Evolutionary conservation across 2,888 invertebrate species (phyloP).

Genomic region (Chydorus sphaericus): DNA sequence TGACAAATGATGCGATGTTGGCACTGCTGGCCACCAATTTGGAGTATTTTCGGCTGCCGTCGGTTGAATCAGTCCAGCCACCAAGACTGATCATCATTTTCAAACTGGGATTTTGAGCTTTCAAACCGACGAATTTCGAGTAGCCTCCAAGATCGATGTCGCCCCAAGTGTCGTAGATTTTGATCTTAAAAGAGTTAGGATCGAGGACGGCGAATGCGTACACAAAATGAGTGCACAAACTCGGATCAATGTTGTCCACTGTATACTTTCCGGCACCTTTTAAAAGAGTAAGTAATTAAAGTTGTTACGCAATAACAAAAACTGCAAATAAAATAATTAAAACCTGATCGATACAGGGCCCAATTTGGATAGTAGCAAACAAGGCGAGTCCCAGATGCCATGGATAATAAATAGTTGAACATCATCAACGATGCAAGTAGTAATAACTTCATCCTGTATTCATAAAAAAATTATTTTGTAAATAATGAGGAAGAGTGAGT

Average conservation of each 20-base stretch:
- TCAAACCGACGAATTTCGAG: slow-evolving; percentile 24
- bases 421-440: no score
- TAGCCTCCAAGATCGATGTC: slow-evolving; percentile 17
- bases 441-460: no score
- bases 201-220: slow-evolving; percentile 29
- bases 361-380: slow-evolving; percentile 23
- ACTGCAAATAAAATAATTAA: not conserved
- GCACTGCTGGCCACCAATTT: not conserved
- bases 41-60: not conserved
- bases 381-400: no score
- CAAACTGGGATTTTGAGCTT: slow-evolving; percentile 23
- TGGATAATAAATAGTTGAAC: no score
- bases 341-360: slow-evolving; percentile 20
- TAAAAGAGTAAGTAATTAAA: not conserved
- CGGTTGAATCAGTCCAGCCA: slow-evolving; percentile 27
- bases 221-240: slow-evolving; percentile 28
- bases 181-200: slow-evolving; percentile 20
- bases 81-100: slow-evolving; percentile 32
- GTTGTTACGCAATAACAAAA: not conserved
- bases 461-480: no score
- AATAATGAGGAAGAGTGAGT: no score
- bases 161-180: slow-evolving; percentile 21
- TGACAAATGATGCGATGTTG: slow-evolving; percentile 8
- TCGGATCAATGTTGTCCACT: slow-evolving; percentile 23
- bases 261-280: slow-evolving; percentile 19